Percentiles rank a stretch among this genome's conserved stretches.
phyloP scores from a whole-genome alignment of 2,113 vertebrate species.

The Colaptes auratus region DNA sequence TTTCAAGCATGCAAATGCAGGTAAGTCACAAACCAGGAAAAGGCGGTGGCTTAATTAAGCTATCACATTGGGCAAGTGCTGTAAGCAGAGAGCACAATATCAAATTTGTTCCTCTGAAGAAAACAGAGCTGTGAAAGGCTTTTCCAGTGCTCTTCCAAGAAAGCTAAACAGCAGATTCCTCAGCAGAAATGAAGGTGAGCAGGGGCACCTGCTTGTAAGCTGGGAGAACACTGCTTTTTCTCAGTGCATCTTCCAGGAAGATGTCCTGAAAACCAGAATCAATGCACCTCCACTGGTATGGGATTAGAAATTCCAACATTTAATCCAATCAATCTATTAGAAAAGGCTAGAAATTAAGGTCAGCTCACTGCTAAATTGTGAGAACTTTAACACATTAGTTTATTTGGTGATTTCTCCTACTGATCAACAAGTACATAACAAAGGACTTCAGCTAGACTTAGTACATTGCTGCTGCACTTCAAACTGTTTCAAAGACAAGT shows the following conservation, averaged over 20 bases:
- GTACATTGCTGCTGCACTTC: conserved; percentile 77
- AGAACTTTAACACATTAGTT: background rate
- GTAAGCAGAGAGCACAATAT: background rate
- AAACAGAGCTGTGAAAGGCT: conserved; percentile 75
- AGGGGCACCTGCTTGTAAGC: conserved; percentile 76
- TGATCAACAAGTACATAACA: background rate
- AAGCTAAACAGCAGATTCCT: conserved; percentile 68
- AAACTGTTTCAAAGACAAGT: conserved; percentile 78
- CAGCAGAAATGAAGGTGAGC: conserved; percentile 68
- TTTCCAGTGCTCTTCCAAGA: conserved; percentile 65
- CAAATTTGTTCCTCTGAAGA: conserved; percentile 75
- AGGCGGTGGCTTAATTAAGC: background rate
- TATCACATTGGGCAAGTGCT: background rate
- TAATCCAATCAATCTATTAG: background rate
- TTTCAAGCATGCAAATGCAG: background rate
- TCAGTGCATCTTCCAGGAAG: conserved; percentile 77
- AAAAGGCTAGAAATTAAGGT: background rate
- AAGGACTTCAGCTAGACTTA: background rate
- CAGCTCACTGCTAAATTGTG: background rate
- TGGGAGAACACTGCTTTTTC: background rate
- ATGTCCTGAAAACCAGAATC: conserved; percentile 68
- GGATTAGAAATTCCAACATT: background rate
- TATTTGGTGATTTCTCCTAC: background rate
- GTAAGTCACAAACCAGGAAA: background rate
- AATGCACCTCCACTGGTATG: background rate